phyloP scores from a whole-genome alignment of 2,888 invertebrate species.

The Malacosoma neustria region DNA sequence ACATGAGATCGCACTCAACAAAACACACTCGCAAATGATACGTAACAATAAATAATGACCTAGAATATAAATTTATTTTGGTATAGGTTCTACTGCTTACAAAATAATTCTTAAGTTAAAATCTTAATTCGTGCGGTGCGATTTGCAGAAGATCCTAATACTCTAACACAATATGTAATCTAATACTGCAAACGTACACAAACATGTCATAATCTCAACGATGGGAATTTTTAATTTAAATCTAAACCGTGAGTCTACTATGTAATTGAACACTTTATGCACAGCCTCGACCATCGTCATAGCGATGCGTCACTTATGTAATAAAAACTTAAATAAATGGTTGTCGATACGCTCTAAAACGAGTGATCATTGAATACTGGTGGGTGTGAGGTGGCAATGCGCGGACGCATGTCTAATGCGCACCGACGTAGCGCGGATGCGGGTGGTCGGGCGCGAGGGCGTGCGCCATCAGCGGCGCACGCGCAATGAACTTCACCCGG shows the following conservation, averaged over 20 bases:
- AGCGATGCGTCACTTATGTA: constrained; percentile 55
- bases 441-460: constrained; percentile 55
- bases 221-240: constrained; percentile 56
- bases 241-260: constrained; percentile 50
- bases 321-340: constrained; percentile 58
- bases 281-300: constrained; percentile 64
- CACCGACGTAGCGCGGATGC: constrained; percentile 57
- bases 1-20: constrained; percentile 66
- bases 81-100: constrained; percentile 65
- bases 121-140: constrained; percentile 31
- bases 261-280: constrained; percentile 72
- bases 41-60: constrained; percentile 66
- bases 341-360: constrained; percentile 71
- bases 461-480: constrained; percentile 39
- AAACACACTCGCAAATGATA: constrained; percentile 46
- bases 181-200: constrained; percentile 59
- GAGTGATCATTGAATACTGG: constrained; percentile 72
- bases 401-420: constrained; percentile 32
- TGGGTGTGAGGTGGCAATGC: constrained; percentile 39
- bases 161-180: constrained; percentile 33
- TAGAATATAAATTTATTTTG: constrained; percentile 63
- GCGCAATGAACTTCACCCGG: constrained; percentile 79
- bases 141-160: constrained; percentile 38
- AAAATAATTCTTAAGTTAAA: constrained; percentile 30
- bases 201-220: constrained; percentile 58